Base-by-base conservation (phyloP, 2,888 invertebrate genomes). In the Oeneis ivallda region DNA sequence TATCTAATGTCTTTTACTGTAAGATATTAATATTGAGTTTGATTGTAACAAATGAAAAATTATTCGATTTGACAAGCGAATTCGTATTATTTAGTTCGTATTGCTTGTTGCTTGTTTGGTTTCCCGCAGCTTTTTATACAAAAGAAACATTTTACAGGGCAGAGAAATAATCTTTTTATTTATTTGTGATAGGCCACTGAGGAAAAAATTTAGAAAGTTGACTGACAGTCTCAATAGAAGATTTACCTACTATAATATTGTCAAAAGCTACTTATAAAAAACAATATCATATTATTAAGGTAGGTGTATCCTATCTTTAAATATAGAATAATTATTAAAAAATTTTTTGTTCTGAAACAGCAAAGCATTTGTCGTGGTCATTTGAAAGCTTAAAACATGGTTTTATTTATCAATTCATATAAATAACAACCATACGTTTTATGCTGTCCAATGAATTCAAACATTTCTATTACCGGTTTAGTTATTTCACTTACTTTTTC, bases 181-280 rank as follows among this genome's bases (percentile, higher is more conserved):
- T 13, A 3, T 17, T 45, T 45, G 7, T 8, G 13, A 43, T 43
- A 43, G 43, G 13, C 43, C n/a, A 43, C n/a, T 6, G 43, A 3
- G n/a, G 5, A 6, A 43, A 11, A 6, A n/a, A 5, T n/a, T n/a
- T 4, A 13, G 1, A 13, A 37, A 9, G 8, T 7, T 37, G 37
- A 37, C 9, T 37, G 1, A n/a, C 13, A 43, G 17, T 15, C 26
- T 8, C 32, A 7, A 11, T 32, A 32, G 32, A n/a, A 52, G 10
- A 4, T 26, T 13, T 50, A 13, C 26, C 50, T 13, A 50, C 50
- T 26, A 32, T 32, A 52, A 52, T 52, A 52, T 52, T 52, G 50
- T 49, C 49, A 49, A 4, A 11, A 19, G 49, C 49, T 19, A 49
- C 17, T 49, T 49, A 19, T 17, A 50, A n/a, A 47, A 47, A 17